Evolutionary conservation across 2,888 invertebrate species (phyloP).

Genomic region (Eupithecia dodoneata): DNA sequence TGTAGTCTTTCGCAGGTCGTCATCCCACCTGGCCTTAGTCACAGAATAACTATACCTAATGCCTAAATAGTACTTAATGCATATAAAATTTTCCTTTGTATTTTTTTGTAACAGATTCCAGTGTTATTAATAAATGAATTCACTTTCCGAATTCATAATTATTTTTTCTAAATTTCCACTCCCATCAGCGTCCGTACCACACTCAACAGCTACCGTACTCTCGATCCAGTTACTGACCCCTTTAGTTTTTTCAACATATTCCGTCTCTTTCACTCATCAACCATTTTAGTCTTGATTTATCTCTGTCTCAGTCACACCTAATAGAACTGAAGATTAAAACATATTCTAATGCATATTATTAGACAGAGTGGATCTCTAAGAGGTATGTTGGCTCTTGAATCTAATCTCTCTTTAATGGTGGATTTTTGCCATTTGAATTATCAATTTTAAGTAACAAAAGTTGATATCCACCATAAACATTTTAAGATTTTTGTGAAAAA

Average conservation of each 20-base stretch:
- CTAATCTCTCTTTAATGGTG: slow-evolving; percentile 3
- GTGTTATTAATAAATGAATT: neutral
- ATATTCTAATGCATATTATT: slow-evolving; percentile 78
- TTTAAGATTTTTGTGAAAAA: too few species aligned
- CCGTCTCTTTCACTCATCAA: slow-evolving; percentile 35
- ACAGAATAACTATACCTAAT: too few species aligned
- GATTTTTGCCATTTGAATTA: slow-evolving; percentile 1
- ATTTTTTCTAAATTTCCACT: neutral
- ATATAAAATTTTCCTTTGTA: neutral
- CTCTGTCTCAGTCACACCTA: slow-evolving; percentile 62
- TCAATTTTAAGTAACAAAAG: too few species aligned
- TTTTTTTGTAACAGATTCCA: neutral
- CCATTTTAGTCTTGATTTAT: slow-evolving; percentile 41
- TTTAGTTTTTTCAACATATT: slow-evolving; percentile 61
- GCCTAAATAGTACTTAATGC: too few species aligned
- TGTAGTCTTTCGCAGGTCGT: too few species aligned
- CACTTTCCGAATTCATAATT: neutral
- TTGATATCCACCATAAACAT: too few species aligned
- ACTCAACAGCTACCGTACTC: slow-evolving; percentile 64
- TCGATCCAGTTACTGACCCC: slow-evolving; percentile 79
- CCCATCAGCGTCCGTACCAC: slow-evolving; percentile 48
- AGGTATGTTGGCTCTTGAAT: slow-evolving; percentile 15
- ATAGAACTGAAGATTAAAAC: slow-evolving; percentile 73
- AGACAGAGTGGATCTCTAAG: slow-evolving; percentile 67
- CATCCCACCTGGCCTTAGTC: too few species aligned